Base-by-base conservation (phyloP, 2,888 invertebrate species). In the Peribatodes rhomboidaria region DNA sequence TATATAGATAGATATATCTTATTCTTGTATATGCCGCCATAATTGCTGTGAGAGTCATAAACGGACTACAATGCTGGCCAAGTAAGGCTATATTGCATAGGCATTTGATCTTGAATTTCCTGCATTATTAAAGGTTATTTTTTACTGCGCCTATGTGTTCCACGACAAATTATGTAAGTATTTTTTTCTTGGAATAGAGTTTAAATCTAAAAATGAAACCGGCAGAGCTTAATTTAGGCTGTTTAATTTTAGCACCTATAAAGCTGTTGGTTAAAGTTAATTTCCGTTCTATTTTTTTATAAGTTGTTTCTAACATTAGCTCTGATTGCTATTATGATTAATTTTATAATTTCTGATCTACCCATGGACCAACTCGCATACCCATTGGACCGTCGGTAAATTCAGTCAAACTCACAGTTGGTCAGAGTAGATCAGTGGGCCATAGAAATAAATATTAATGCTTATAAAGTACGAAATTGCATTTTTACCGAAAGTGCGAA, bases 41-140 rank as follows among this genome's bases (percentile, higher is more conserved):
- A 90, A 89, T 90, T 89, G 84, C 81, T 89, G 87, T 92, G 89
- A 86, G 89, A 90, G 88, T 84, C 79, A 72, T 82, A 85, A 81
- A 82, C 76, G 80, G 80, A 81, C 79, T 71, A 82, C 81, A 83
- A 84, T 81, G 78, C 79, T 76, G 76, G 67, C 80, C 83, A 79
- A 80, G 82, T 85, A 82, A 77, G 84, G 81, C 65, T 73, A 71
- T 70, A 75, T 74, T 71, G 60, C 74, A 72, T 70, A 75, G 70
- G 75, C 69, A 78, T 82, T 75, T 78, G 74, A 70, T 69, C 74
- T 76, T 72, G 65, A 74, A 79, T 80, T 83, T 84, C 85, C 85
- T 83, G 81, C 69, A 64, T 72, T 70, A 74, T 69, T 73, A 67
- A 68, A 65, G 69, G 71, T 71, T 75, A 75, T 72, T 74, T 73